Evolutionary conservation across 1,140 invertebrate species (phyloP), one percentile per base, ranked within the genome.

Genomic region (Xylocopa sonorina): DNA sequence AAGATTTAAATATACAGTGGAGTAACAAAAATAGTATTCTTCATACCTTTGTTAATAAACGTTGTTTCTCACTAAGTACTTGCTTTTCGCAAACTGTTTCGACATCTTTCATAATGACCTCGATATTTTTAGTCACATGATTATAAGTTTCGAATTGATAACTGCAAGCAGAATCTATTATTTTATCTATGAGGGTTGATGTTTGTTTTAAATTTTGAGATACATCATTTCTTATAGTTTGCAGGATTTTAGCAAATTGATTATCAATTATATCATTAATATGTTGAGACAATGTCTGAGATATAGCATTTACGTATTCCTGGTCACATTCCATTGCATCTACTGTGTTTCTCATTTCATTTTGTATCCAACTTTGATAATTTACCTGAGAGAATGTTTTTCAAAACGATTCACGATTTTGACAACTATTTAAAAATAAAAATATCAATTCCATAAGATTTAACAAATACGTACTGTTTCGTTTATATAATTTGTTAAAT

Each of bases 161-260:
- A 7, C 87, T 72, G 63, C 86, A 90, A 41, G 90, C 64, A 5
- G 63, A 55, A 34, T 85, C 67, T n/a, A 90, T 78, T n/a, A 89
- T 88, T 63, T 90, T 76, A 24, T 89, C 89, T 12, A 83, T 67
- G 21, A 67, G 82, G 38, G 43, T 75, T 7, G 78, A 38, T 27
- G 92, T 78, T 7, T 88, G 62, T 38, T 88, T 72, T 34, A 92
- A 82, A 67, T 92, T 91, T 38, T 87, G 41, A 16, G 71, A 75
- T 27, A 89, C 76, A 55, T 87, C 69, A 12, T 87, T 64, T 24
- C 88, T 86, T 7, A 92, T 50, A 14, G 14, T 50, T 27, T 76
- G 80, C 21, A 93, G 80, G 77, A 90, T 91, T 51, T 89, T 83
- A 3, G 85, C 77, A 41, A 92, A 83, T 76, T 88, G 87, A 53